Evolutionary conservation across 2,113 vertebrate species (phyloP), one percentile per base, ranked within the genome.

Genomic region (Monarcha castaneiventris): DNA sequence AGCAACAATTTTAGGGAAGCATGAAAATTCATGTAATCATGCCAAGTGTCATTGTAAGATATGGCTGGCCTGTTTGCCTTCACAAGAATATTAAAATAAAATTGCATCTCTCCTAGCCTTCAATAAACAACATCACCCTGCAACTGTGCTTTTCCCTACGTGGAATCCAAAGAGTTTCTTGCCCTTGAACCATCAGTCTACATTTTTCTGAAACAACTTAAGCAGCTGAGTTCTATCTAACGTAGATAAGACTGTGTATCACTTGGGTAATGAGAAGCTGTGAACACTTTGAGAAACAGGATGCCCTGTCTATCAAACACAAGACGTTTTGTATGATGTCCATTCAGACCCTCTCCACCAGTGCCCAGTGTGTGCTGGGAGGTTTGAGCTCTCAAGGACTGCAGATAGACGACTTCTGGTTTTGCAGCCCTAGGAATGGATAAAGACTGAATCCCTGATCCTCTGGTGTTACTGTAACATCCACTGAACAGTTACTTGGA

Each of bases 291-390:
- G 39, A 76, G 44, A 93, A 78, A 20, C 11, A 23, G 32, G n/a
- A 41, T 58, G n/a, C 16, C 23, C 33, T 39, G 16, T 49, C 49
- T 49, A 9, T n/a, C 54, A 76, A 76, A 68, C 26, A 35, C 25
- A 13, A 74, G 11, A 37, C 8, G 1, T 19, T 83, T 62, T 43
- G 4, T 18, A 30, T 20, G n/a, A 9, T 0, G 0, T 32, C 29
- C 37, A 6, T 22, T 67, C 39, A 68, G 35, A 51, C 8, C 13
- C 48, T 71, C 35, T 63, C 48, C 10, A 35, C 19, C 30, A 29
- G 4, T 25, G 33, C 27, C 16, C 66, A 44, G 39, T 2, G 5
- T 29, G 39, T 32, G 15, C 55, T 39, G 56, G 33, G 19, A 83
- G 23, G 43, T 27, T 30, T 79, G 55, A 83, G 37, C 27, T 68